phyloP scores from a whole-genome alignment of 2,888 invertebrate genomes.

The Diloba caeruleocephala region DNA sequence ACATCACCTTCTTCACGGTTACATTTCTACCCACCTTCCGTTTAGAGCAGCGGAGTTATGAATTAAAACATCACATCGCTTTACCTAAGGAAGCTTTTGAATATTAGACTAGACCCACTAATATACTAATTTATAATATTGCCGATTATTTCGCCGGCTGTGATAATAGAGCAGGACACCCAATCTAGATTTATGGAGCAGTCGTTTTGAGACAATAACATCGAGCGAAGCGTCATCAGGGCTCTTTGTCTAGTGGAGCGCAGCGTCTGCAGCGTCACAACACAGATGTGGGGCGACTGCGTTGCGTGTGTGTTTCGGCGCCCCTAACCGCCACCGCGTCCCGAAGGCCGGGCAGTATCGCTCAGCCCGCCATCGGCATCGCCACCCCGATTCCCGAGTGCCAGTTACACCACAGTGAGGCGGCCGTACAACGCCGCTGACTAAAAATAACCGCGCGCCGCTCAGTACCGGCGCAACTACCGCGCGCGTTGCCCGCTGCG shows the following conservation, averaged over 20 bases:
- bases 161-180: conserved; percentile 3
- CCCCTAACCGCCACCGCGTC: conserved; percentile 45
- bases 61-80: conserved; percentile 3
- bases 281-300: conserved; percentile 31
- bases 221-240: conserved; percentile 28
- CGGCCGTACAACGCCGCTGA: conserved; percentile 74
- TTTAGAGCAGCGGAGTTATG: conserved; percentile 23
- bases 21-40: conserved; percentile 8
- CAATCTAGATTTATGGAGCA: conserved; percentile 9
- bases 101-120: background rate
- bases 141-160: background rate
- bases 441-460: conserved; percentile 85
- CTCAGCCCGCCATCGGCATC: conserved; percentile 56
- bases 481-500: conserved; percentile 86
- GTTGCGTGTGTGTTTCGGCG: conserved; percentile 36
- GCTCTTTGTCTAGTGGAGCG: conserved; percentile 41
- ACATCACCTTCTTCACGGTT: background rate
- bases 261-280: conserved; percentile 43
- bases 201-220: conserved; percentile 17
- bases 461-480: conserved; percentile 85
- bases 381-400: conserved; percentile 68
- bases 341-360: conserved; percentile 51
- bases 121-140: no score
- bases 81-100: background rate
- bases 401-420: conserved; percentile 56